Percentiles rank a stretch among this genome's conserved stretches.
Evolutionary conservation across 1,140 invertebrate genomes (phyloP).

Genomic region (Drosophila leontia): DNA sequence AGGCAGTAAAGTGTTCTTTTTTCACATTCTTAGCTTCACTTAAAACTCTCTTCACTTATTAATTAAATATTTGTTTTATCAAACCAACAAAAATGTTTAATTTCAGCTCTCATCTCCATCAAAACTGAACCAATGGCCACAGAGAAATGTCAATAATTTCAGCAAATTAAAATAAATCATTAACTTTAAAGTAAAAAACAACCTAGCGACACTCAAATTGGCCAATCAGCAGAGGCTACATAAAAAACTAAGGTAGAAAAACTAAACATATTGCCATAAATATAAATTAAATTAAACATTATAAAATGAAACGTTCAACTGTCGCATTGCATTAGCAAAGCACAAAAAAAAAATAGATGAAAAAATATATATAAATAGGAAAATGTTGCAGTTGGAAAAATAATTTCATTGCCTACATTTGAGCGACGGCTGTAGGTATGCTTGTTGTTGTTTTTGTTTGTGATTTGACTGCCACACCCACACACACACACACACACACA

Average conservation of each 20-base stretch:
- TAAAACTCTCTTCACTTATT: not conserved
- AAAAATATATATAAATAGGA: slow-evolving; percentile 18
- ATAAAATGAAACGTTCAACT: slow-evolving; percentile 52
- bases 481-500: slow-evolving; percentile 19
- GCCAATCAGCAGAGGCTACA: slow-evolving; percentile 28
- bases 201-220: slow-evolving; percentile 44
- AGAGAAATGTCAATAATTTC: slow-evolving; percentile 14
- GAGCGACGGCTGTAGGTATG: slow-evolving; percentile 53
- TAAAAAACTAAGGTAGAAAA: not conserved
- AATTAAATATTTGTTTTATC: not conserved
- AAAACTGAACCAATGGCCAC: slow-evolving; percentile 5
- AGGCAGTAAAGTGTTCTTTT: too few relatives aligned
- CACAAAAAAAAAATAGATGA: slow-evolving; percentile 1
- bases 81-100: slow-evolving; percentile 12
- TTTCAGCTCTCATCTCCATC: slow-evolving; percentile 5
- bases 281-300: slow-evolving; percentile 74
- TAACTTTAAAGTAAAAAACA: slow-evolving; percentile 22
- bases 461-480: slow-evolving; percentile 73
- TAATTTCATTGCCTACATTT: slow-evolving; percentile 77
- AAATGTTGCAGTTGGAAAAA: slow-evolving; percentile 26
- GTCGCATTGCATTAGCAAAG: slow-evolving; percentile 49
- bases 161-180: slow-evolving; percentile 47
- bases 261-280: slow-evolving; percentile 43
- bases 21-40: not conserved
- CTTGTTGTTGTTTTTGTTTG: slow-evolving; percentile 69